These are phyloP conservation scores for Cosmorhoe ocellata DNA, from an alignment of 2,888 invertebrate species.

Conservation along the genomic window DNA sequence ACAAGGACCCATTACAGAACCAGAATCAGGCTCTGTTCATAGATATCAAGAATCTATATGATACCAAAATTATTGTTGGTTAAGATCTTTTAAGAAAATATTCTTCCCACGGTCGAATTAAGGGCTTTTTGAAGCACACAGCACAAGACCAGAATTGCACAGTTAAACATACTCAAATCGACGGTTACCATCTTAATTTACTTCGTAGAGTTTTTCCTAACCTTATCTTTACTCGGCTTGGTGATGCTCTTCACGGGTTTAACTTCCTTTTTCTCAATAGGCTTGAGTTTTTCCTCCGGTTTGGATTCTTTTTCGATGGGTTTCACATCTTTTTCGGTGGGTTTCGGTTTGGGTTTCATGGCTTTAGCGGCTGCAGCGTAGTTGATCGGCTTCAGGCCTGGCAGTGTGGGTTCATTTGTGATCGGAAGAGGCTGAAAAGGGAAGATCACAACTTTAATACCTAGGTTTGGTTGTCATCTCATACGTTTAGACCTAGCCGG, in stretches of 20 bases:
- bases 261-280: constrained; percentile 38
- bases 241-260: constrained; percentile 3
- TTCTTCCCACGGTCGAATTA: too few relatives aligned
- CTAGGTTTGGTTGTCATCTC: too few relatives aligned
- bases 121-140: too few relatives aligned
- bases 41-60: too few relatives aligned
- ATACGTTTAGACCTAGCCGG: too few relatives aligned
- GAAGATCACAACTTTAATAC: too few relatives aligned
- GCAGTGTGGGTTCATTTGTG: constrained; percentile 39
- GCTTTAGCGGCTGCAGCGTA: constrained; percentile 76
- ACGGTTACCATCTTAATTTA: constrained; percentile 36
- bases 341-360: constrained; percentile 62
- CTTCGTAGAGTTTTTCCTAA: constrained; percentile 68
- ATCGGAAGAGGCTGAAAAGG: constrained; percentile 38
- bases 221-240: constrained; percentile 25
- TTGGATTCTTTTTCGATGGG: constrained; percentile 35
- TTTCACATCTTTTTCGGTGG: constrained; percentile 35
- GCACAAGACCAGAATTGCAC: background rate
- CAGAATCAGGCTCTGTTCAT: too few relatives aligned
- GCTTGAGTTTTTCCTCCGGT: constrained; percentile 25
- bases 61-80: too few relatives aligned
- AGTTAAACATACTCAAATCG: constrained; percentile 1
- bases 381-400: constrained; percentile 68
- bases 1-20: too few relatives aligned
- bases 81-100: too few relatives aligned